Base-by-base conservation (phyloP, 1,140 invertebrate species). In the Phymorhynchus buccinoides region DNA sequence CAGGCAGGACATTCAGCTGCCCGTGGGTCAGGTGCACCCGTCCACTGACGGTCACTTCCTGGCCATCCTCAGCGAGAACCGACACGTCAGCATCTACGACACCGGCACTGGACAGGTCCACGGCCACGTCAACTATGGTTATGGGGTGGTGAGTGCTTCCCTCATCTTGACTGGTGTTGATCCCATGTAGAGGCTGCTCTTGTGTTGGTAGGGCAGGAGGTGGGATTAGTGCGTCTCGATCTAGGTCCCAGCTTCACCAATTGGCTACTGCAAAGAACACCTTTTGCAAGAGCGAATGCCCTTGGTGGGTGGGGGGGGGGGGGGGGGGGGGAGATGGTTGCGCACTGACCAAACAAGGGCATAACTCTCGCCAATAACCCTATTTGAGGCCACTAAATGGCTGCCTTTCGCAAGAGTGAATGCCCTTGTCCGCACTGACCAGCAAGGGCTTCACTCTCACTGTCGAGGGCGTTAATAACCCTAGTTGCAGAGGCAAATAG, bases 1-100 rank as follows among this genome's bases (percentile, higher is more conserved):
- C 12, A 52, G 88, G 22, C 91, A 89, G 41, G 90, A 91, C 68
- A 88, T 92, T 68, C 89, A 89, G 73, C 86, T 91, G 80, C 18
- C 97, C 97, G 91, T 99, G 18, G 89, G 90, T 42, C 80, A 89
- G n/a, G 85, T 92, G 37, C 86, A 87, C 79, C 89, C 90, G 18
- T 90, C 88, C 30, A 86, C 84, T 37, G 89, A 90, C 81, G 90
- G 91, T 22, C 85, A 75, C 39, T 90, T 87, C 56, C 79, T 92
- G 14, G 88, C 89, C 79, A 88, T 91, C 1, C 89, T 92, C 66
- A 85, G 88, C 44, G 88, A 88, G 62, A 84, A 90, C 52, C 83
- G 85, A 44, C 84, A 62, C 9, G 81, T 92, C 16, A 88, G 85
- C 37, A 88, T 89, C 27, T 91, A 88, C 78, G 84, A 88, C n/a